phyloP scores from a whole-genome alignment of 2,113 vertebrate species.

The Semnopithecus entellus region DNA sequence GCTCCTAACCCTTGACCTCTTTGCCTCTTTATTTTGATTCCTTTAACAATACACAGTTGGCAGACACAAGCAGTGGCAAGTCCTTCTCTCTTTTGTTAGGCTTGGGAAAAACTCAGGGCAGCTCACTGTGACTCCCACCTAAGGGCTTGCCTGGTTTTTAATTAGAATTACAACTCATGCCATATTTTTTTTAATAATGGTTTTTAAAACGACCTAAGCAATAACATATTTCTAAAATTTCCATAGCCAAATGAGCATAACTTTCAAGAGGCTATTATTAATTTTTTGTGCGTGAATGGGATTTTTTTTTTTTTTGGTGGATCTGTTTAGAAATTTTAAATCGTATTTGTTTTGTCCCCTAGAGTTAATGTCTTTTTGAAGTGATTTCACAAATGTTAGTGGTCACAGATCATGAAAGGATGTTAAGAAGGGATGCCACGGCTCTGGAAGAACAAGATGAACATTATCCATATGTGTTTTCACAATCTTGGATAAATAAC shows the following conservation, averaged over 20 bases:
- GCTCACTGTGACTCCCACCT: constrained; percentile 83
- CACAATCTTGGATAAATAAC: background rate
- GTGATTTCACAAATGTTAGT: constrained; percentile 25
- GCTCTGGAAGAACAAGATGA: background rate
- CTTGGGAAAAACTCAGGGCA: constrained; percentile 83
- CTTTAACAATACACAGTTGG: constrained; percentile 83
- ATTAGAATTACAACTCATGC: constrained; percentile 82
- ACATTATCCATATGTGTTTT: background rate
- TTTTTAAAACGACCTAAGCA: constrained; percentile 53
- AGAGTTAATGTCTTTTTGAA: background rate
- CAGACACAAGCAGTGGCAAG: constrained; percentile 83
- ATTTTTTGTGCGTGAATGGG: background rate
- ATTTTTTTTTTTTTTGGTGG: background rate
- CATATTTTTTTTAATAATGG: constrained; percentile 60
- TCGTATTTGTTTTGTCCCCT: background rate
- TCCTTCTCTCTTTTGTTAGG: constrained; percentile 83
- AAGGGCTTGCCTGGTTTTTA: constrained; percentile 83
- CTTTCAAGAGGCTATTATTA: background rate
- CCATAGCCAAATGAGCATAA: background rate
- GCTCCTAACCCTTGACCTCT: constrained; percentile 83
- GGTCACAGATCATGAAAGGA: constrained; percentile 1
- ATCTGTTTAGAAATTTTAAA: constrained; percentile 16
- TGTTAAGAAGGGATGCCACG: constrained; percentile 9
- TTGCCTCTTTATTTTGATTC: constrained; percentile 86
- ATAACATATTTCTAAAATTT: constrained; percentile 52